phyloP scores from a whole-genome alignment of 1,140 invertebrate genomes.

The Aporrectodea caliginosa region DNA sequence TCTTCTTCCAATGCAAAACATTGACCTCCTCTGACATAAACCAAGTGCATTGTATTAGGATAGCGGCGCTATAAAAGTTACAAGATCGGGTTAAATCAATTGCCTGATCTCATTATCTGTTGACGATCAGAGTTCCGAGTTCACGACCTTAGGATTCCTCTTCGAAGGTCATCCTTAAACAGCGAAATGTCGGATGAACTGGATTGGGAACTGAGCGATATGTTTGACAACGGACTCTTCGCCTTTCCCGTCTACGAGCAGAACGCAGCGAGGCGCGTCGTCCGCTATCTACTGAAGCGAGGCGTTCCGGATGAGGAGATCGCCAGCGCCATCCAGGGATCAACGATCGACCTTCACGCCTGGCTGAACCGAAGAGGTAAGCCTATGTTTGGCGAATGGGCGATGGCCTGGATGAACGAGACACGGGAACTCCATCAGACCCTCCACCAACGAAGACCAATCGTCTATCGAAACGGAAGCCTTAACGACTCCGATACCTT shows the following conservation, averaged over 20 bases:
- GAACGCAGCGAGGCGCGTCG: constrained; percentile 18
- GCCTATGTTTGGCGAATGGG: constrained; percentile 27
- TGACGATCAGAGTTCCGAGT: too few relatives aligned
- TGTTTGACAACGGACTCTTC: constrained; percentile 25
- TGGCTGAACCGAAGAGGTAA: constrained; percentile 21
- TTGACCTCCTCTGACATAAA: too few relatives aligned
- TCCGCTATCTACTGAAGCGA: constrained; percentile 24
- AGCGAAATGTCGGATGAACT: constrained; percentile 33
- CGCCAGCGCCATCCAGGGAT: constrained; percentile 26
- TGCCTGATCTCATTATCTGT: too few relatives aligned
- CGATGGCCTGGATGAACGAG: constrained; percentile 30
- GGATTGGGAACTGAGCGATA: constrained; percentile 27
- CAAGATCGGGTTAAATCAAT: too few relatives aligned
- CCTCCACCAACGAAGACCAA: neutral
- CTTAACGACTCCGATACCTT: neutral
- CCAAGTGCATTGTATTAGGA: too few relatives aligned
- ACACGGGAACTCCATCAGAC: constrained; percentile 4
- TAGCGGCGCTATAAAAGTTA: too few relatives aligned
- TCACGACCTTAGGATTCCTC: too few relatives aligned
- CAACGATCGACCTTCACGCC: constrained; percentile 21
- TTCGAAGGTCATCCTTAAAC: too few relatives aligned
- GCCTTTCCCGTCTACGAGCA: constrained; percentile 29
- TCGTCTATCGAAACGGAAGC: neutral
- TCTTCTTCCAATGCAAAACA: too few relatives aligned
- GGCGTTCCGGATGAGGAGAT: constrained; percentile 25